Base-by-base conservation (phyloP, 1,140 invertebrate genomes). In the Caenorhabditis tropicalis region DNA sequence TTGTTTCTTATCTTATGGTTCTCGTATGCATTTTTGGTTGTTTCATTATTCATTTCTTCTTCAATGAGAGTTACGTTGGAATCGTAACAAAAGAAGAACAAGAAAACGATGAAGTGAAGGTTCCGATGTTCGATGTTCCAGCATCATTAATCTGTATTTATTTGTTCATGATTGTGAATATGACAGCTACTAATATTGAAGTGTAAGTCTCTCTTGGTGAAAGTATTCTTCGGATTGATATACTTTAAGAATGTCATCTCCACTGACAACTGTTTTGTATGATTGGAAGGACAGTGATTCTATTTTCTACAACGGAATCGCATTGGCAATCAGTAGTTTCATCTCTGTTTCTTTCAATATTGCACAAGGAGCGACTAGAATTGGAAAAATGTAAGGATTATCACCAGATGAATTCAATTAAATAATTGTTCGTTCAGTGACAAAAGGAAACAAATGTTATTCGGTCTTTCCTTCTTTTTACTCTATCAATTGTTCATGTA, bases 61-160 rank as follows among this genome's bases (percentile, higher is more conserved):
- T 87, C 65, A 79, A 39, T 16, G 86, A 87, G 49, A 82, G 85
- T 56, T 87, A 87, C 80, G 86, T 86, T 10, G 86, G 86, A 49
- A 87, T 87, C 43, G 43, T 87, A 19, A 49, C 65, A 27, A 82
- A 87, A 43, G 84, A 87, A 48, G 85, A 87, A 43, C 19, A 83
- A 79, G 51, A 70, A 33, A 51, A 65, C 21, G 65, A 39, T 74
- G 65, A 74, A 12, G 83, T 84, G n/a, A 33, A 39, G 31, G 60
- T 87, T 70, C 85, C 86, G 12, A 87, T 87, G 56, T 87, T 83
- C 31, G 82, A 87, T 48, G 29, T 82, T 15, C 33, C 74, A 29
- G 84, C 86, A n/a, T 80, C 86, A 3, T 16, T 81, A 21, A 65
- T 87, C 19, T 87, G 86, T 56, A 85, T 87, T 58, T 87, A 81